A percentile compares a stretch with the other conserved stretches of the same genome.
Conservation (phyloP, 2,888 invertebrate species). For the Apeira syringaria region DNA sequence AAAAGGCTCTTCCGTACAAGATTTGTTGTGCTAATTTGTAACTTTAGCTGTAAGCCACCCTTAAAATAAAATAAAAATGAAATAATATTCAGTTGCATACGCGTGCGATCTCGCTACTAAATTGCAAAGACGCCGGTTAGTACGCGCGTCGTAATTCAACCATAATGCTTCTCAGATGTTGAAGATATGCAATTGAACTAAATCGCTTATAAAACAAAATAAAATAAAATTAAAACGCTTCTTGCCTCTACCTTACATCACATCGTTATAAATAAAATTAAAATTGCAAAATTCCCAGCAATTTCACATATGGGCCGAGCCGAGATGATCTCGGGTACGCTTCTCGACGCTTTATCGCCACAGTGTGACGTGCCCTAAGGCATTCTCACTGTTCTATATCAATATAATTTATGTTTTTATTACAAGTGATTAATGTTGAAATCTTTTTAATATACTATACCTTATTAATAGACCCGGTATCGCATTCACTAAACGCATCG, state of each 20-base stretch:
- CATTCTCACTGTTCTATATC: conserved; percentile 68
- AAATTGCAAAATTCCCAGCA: conserved; percentile 81
- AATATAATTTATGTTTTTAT: conserved; percentile 76
- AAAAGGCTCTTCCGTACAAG: too few species aligned
- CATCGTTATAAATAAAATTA: conserved; percentile 80
- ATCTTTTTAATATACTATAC: conserved; percentile 51
- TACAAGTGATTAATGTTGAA: conserved; percentile 74
- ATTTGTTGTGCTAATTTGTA: too few species aligned
- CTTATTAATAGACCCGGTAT: conserved; percentile 30
- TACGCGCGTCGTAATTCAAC: too few species aligned
- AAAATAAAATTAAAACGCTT: conserved; percentile 33
- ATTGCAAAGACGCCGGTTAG: too few species aligned
- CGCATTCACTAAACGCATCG: conserved; percentile 19
- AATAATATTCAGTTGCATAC: too few species aligned
- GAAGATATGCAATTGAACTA: too few species aligned
- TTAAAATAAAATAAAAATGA: too few species aligned
- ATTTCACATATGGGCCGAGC: conserved; percentile 79
- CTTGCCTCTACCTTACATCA: conserved; percentile 37
- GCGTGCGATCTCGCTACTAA: too few species aligned
- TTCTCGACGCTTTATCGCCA: conserved; percentile 60
- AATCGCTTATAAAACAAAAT: too few species aligned
- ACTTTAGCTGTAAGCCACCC: too few species aligned
- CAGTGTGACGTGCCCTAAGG: conserved; percentile 67
- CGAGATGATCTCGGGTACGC: conserved; percentile 69
- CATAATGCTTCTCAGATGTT: too few species aligned